Percentiles rank a stretch among this genome's conserved stretches.
Evolutionary conservation across 2,113 vertebrate species (phyloP).

Genomic region (Zosterops lateralis): DNA sequence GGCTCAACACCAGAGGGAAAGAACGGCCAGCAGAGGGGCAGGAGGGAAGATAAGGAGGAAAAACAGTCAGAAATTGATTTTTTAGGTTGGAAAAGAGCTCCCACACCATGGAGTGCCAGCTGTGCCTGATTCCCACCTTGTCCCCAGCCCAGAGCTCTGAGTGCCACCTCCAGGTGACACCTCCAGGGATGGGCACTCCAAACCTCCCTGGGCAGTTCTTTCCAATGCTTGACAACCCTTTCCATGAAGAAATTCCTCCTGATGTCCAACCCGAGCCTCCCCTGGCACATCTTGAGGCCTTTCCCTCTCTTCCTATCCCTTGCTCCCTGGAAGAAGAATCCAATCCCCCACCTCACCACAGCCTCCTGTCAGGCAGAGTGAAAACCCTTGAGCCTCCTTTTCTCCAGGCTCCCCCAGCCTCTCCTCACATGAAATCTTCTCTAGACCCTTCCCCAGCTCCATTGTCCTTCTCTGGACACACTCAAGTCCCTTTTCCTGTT

Average conservation of each 20-base stretch:
- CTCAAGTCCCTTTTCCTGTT: background rate
- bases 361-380: background rate
- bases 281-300: accelerated
- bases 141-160: background rate
- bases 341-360: background rate
- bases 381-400: background rate
- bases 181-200: background rate
- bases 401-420: background rate
- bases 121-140: accelerated
- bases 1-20: background rate
- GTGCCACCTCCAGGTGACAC: background rate
- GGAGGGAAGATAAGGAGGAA: background rate
- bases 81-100: background rate
- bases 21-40: background rate
- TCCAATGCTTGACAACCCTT: accelerated
- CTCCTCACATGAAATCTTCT: background rate
- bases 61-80: background rate
- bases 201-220: background rate
- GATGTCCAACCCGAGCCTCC: accelerated
- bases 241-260: background rate
- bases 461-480: background rate
- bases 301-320: background rate
- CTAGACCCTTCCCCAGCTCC: background rate
- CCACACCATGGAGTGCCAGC: accelerated
- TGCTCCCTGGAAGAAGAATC: background rate